Evolutionary conservation across 2,797 vertebrate genomes (phyloP).

Genomic region (Echiichthys vipera): DNA sequence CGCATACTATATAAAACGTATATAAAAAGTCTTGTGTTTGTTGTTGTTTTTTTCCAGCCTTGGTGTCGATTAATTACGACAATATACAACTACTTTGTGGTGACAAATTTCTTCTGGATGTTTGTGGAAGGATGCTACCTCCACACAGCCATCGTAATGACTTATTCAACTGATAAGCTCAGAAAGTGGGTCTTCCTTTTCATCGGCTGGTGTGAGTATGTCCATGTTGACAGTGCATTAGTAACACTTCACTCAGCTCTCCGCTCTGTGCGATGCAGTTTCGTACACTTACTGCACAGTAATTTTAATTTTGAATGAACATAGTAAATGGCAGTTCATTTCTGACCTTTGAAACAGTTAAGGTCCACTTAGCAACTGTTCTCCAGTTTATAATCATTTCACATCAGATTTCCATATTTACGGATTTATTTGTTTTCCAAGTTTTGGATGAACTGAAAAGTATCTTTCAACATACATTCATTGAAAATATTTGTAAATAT

Average conservation of each 20-base stretch:
- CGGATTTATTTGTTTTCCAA: neutral
- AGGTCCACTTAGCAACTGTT: neutral
- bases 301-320: neutral
- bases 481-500: neutral
- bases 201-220: conserved; percentile 97
- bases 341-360: neutral
- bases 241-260: neutral
- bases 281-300: too few relatives aligned
- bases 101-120: conserved; percentile 99
- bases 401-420: neutral
- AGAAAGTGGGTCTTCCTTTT: conserved; percentile 97
- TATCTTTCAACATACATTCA: neutral
- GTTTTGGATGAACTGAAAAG: neutral
- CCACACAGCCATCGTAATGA: conserved; percentile 98
- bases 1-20: neutral
- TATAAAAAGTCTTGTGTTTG: neutral
- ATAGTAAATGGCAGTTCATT: neutral
- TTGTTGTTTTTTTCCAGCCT: conserved; percentile 81
- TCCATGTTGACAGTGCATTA: neutral
- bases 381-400: neutral
- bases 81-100: conserved; percentile 98
- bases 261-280: neutral
- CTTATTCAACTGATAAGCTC: conserved; percentile 96
- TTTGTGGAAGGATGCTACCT: conserved; percentile 99
- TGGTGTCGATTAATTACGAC: conserved; percentile 97